These are phyloP conservation scores for Rotaria magnacalcarata DNA, from an alignment of 2,888 invertebrate species.

Conservation along the genomic window DNA sequence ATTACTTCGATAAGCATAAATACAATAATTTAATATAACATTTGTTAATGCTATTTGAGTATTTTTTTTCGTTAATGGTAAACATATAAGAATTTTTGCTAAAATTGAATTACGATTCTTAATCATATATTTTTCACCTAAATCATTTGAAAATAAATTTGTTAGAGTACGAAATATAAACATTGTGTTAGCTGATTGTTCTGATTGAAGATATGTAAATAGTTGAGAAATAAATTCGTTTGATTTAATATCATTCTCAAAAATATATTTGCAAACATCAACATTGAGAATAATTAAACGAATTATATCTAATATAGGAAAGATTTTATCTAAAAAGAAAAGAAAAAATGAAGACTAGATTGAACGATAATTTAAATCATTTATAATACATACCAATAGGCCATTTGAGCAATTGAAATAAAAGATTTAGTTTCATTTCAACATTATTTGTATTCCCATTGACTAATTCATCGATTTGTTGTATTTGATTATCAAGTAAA, in stretches of 20 bases:
- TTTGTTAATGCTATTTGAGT: not conserved
- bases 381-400: not conserved
- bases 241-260: not conserved
- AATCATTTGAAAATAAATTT: constrained; percentile 22
- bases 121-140: constrained; percentile 7
- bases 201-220: not conserved
- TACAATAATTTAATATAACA: constrained; percentile 4
- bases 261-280: not conserved
- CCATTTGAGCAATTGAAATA: not conserved
- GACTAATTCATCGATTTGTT: not conserved
- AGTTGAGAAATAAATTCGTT: not conserved
- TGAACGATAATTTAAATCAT: no score
- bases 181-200: not conserved
- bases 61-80: not conserved
- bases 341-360: not conserved
- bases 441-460: not conserved
- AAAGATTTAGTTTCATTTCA: not conserved
- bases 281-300: not conserved
- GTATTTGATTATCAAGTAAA: not conserved
- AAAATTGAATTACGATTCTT: constrained; percentile 4
- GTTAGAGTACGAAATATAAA: constrained; percentile 1
- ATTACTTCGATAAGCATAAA: constrained; percentile 11
- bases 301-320: constrained; percentile 17
- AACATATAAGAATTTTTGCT: not conserved
- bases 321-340: not conserved